Base-by-base conservation (phyloP, 2,113 vertebrate species). In the Thamnophis sirtalis region DNA sequence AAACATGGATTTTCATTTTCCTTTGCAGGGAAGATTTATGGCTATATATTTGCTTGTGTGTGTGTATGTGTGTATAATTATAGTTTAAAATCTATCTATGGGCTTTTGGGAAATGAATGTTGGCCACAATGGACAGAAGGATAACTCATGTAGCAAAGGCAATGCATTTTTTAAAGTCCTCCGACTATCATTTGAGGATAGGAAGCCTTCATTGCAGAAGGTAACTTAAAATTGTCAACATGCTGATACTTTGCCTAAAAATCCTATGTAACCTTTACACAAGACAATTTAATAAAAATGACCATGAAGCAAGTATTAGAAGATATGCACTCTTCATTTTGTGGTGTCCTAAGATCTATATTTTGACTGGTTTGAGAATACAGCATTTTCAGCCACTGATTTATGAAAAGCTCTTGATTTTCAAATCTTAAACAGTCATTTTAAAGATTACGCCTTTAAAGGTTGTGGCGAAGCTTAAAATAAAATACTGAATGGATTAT, bases 121-220 rank as follows among this genome's bases (percentile, higher is more conserved):
- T 55, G 90, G 87, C 60, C 94, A 92, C 11, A 6, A 28, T 24
- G 6, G 86, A 60, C 33, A 92, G 53, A 48, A 89, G 90, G 93
- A 17, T 90, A 87, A 93, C 68, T 28, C 50, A 93, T 49, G 19
- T 89, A 26, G 4, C 93, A 86, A 90, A 55, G 26, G 87, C 93
- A 87, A 93, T 89, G 63, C 38, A 53, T 93, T 95, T 94, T 94
- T 63, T 51, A 94, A 49, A 80, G n/a, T 80, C 56, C 56, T 94
- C 89, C 51, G 17, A 38, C 13, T 90, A 80, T 91, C 56, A 93
- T 90, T 92, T 1, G 1, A 17, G 4, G 84, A 10, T 60, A 48
- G 50, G 33, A 9, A 22, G 92, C 91, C 86, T 93, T 91, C 58
- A 93, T 80, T 95, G 58, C 86, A 95, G 92, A 95, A 95, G 28